Conservation (phyloP, 2,113 vertebrate species). For the Takifugu bimaculatus region DNA sequence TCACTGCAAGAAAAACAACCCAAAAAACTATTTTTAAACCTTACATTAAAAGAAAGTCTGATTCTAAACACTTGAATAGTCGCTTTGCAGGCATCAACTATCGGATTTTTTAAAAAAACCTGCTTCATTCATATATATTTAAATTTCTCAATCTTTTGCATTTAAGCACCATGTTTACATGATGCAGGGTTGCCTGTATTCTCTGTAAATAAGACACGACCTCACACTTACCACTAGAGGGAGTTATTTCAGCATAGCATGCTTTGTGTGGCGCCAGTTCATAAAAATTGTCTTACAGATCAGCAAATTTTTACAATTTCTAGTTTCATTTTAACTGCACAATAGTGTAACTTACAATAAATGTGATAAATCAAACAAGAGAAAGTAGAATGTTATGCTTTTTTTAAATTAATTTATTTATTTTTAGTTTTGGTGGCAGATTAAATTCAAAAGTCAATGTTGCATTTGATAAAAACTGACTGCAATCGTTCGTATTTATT, state of each 20-base stretch:
- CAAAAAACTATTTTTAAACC: background rate
- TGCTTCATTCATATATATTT: too few species aligned
- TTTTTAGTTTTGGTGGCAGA: background rate
- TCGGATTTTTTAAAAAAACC: too few species aligned
- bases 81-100: too few species aligned
- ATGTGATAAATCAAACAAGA: background rate
- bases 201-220: background rate
- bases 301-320: background rate
- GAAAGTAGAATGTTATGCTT: background rate
- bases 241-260: conserved; percentile 10
- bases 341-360: background rate
- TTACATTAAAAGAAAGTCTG: background rate
- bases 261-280: background rate
- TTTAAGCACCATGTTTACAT: too few species aligned
- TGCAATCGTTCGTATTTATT: background rate
- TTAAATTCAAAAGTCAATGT: background rate
- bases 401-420: too few species aligned
- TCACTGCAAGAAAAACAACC: background rate
- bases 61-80: background rate
- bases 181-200: too few species aligned
- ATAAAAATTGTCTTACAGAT: background rate
- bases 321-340: background rate
- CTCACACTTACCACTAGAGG: conserved; percentile 36
- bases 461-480: background rate
- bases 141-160: too few species aligned